Evolutionary conservation across 2,888 invertebrate species (phyloP).

Genomic region (Gonocerus acuteangulatus): DNA sequence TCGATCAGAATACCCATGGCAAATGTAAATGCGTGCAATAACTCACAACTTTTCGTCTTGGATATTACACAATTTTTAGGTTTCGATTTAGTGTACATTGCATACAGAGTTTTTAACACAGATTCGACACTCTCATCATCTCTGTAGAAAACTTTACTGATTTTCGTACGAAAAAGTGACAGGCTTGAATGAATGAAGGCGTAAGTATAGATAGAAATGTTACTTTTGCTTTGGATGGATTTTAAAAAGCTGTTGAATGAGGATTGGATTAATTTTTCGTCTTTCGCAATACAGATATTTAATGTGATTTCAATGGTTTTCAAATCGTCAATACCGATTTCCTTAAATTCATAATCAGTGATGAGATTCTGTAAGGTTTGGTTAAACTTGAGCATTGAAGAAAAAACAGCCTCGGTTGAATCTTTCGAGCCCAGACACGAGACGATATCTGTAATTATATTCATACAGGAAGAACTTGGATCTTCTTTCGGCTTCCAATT

Average conservation of each 20-base stretch:
- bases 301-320: background rate
- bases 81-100: constrained; percentile 3
- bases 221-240: background rate
- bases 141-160: background rate
- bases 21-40: constrained; percentile 2
- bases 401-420: background rate
- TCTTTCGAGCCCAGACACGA: background rate
- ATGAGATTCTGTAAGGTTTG: constrained; percentile 3
- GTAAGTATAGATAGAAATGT: background rate
- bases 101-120: background rate
- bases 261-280: background rate
- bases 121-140: background rate
- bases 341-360: background rate
- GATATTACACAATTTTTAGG: background rate
- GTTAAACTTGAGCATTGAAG: background rate
- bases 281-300: background rate
- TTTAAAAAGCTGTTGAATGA: constrained; percentile 2
- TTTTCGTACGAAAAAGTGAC: background rate
- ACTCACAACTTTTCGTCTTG: background rate
- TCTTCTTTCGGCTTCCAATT: constrained; percentile 8
- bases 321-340: background rate
- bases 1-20: constrained; percentile 1
- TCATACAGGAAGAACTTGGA: background rate
- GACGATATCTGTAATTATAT: constrained; percentile 10
- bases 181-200: constrained; percentile 6